A percentile compares a stretch with the other conserved stretches of the same genome.
Evolutionary conservation across 2,797 vertebrate genomes (phyloP).

Genomic region (Novumbra hubbsi): DNA sequence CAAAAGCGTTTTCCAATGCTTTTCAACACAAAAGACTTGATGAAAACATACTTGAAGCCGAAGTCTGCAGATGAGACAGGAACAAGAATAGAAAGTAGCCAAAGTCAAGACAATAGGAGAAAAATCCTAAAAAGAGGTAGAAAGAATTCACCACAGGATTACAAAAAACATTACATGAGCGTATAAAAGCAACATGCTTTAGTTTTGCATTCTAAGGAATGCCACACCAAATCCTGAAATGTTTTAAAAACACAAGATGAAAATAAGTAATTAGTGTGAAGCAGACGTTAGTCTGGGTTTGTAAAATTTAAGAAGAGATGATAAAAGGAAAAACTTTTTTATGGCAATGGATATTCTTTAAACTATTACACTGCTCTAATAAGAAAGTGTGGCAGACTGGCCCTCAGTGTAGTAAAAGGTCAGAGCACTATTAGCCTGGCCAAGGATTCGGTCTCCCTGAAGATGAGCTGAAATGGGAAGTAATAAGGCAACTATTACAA

Average conservation of each 20-base stretch:
- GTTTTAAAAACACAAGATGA: not conserved
- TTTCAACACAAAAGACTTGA: too few species aligned
- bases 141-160: too few species aligned
- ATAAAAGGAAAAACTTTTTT: conserved; percentile 13
- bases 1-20: too few species aligned
- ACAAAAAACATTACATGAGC: too few species aligned
- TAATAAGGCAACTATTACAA: not conserved
- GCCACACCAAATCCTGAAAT: not conserved
- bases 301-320: not conserved
- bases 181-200: too few species aligned
- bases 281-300: not conserved
- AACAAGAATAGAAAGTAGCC: too few species aligned
- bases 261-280: not conserved
- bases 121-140: too few species aligned
- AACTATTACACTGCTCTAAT: conserved; percentile 34
- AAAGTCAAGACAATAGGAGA: too few species aligned
- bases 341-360: conserved; percentile 27
- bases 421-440: conserved; percentile 32
- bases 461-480: conserved; percentile 9
- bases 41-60: too few species aligned
- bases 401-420: conserved; percentile 34
- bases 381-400: conserved; percentile 20
- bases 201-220: too few species aligned
- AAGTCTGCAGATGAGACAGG: too few species aligned
- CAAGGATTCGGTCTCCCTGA: conserved; percentile 9